Base-by-base conservation (phyloP, 2,797 vertebrate species). In the Gallinago solitaria region DNA sequence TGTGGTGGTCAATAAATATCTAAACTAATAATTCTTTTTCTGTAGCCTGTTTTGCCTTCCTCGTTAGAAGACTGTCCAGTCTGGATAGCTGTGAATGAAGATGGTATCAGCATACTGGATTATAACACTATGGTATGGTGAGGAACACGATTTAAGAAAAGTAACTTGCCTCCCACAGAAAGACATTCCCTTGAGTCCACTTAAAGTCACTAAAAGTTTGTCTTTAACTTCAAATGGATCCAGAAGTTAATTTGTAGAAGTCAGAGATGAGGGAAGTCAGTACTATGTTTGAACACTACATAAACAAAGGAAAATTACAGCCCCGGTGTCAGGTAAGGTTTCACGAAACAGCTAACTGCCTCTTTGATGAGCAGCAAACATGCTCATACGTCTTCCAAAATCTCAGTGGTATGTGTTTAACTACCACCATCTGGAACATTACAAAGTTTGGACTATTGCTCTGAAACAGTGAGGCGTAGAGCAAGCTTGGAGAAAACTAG, bases 51-150 rank as follows among this genome's bases (percentile, higher is more conserved):
- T 70, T 98, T 98, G 32, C 98, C 98, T 33, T 98, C 98, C 57
- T 89, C 97, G 9, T 78, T 98, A 64, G 98, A 99, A 90, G 98
- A 98, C 50, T 91, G 90, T 88, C 98, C 98, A 87, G 97, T 99
- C 80, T 99, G 99, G 99, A 98, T 99, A 96, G 99, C 99, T 63
- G 99, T 99, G 97, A 99, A 98, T 80, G 99, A 99, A 97, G 99
- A 99, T 51, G 99, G 99, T 24, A 83, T 99, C 93, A 99, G 98
- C 96, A 98, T 99, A 94, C 97, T 99, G 95, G 99, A 99, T 97
- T 98, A 98, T 86, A 98, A 88, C 82, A 98, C 98, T 50, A 99
- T 99, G 99, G 99, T 99, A 97, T 35, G 97, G 84, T 83, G 68
- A 96, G 37, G 53, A 83, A 51, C 35, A 18, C 33, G 30, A 13